A percentile compares a stretch with the other conserved stretches of the same genome.
Evolutionary conservation across 2,113 vertebrate species (phyloP).

Genomic region (Coturnix japonica): DNA sequence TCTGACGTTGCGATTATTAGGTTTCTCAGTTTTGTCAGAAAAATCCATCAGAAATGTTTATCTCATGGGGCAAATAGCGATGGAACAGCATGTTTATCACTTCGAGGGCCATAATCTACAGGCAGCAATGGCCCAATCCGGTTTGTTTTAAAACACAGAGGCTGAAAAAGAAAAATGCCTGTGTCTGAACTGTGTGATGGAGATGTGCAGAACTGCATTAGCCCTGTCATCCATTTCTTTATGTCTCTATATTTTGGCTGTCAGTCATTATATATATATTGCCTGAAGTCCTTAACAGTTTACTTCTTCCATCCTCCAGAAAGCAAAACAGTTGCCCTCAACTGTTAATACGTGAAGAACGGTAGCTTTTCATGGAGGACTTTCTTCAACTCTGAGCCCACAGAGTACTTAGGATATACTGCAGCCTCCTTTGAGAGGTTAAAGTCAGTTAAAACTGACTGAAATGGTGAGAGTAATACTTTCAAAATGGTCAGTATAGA

Average conservation of each 20-base stretch:
- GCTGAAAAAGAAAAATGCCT: conserved; percentile 63
- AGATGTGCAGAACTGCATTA: conserved; percentile 65
- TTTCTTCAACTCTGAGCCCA: neutral
- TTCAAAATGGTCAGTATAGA: neutral
- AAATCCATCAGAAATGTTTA: conserved; percentile 82
- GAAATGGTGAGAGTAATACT: neutral
- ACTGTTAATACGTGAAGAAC: neutral
- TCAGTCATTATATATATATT: conserved; percentile 64
- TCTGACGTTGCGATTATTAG: conserved; percentile 80
- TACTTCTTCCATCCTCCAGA: conserved; percentile 18
- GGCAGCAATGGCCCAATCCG: conserved; percentile 67
- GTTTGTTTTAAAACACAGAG: conserved; percentile 69
- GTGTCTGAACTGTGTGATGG: conserved; percentile 49
- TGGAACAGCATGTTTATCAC: conserved; percentile 81
- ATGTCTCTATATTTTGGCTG: conserved; percentile 69
- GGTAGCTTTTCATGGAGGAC: neutral
- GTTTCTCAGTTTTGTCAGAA: conserved; percentile 81
- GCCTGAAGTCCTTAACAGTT: conserved; percentile 51
- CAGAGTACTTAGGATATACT: neutral
- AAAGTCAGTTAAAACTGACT: neutral
- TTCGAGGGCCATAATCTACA: conserved; percentile 74
- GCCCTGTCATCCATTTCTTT: conserved; percentile 43
- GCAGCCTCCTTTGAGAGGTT: neutral
- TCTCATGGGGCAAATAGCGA: conserved; percentile 81
- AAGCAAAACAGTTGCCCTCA: conserved; percentile 30